phyloP scores from a whole-genome alignment of 2,888 invertebrate genomes.

The Baccha elongata region DNA sequence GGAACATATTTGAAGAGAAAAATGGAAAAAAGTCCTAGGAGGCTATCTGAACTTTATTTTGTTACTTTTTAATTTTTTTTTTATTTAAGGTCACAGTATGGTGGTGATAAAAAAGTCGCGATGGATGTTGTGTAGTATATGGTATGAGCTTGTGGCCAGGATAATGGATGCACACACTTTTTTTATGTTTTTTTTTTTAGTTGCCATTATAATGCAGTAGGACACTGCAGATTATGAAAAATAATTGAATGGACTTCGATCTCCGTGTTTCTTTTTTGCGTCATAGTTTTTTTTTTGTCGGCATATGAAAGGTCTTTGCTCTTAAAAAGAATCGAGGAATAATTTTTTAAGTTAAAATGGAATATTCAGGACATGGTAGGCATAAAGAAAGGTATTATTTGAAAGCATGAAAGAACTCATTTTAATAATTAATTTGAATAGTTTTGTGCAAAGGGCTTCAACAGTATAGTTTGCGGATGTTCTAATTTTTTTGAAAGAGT shows the following conservation, averaged over 20 bases:
- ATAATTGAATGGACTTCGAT: slow-evolving; percentile 71
- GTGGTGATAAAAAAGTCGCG: slow-evolving; percentile 41
- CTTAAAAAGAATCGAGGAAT: too few relatives aligned
- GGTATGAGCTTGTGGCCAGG: slow-evolving; percentile 44
- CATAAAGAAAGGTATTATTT: too few relatives aligned
- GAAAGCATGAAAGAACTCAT: too few relatives aligned
- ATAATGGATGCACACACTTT: slow-evolving; percentile 54
- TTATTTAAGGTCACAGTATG: slow-evolving; percentile 17
- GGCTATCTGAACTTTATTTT: slow-evolving; percentile 54
- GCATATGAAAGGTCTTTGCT: background rate
- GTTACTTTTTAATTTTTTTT: slow-evolving; percentile 14
- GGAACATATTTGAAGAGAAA: slow-evolving; percentile 67
- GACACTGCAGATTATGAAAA: slow-evolving; percentile 66
- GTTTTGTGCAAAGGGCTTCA: too few relatives aligned
- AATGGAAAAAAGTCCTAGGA: slow-evolving; percentile 50
- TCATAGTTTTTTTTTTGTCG: background rate
- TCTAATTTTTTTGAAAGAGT: too few relatives aligned
- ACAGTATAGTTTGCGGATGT: too few relatives aligned
- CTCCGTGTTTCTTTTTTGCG: slow-evolving; percentile 3
- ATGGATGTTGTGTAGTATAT: background rate
- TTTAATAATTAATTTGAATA: too few relatives aligned
- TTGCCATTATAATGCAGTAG: slow-evolving; percentile 60
- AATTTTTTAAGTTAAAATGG: too few relatives aligned
- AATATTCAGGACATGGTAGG: too few relatives aligned
- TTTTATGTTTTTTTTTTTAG: slow-evolving; percentile 18